These are phyloP conservation scores for Dallia pectoralis DNA, from an alignment of 2,797 vertebrate species.

Conservation along the genomic window DNA sequence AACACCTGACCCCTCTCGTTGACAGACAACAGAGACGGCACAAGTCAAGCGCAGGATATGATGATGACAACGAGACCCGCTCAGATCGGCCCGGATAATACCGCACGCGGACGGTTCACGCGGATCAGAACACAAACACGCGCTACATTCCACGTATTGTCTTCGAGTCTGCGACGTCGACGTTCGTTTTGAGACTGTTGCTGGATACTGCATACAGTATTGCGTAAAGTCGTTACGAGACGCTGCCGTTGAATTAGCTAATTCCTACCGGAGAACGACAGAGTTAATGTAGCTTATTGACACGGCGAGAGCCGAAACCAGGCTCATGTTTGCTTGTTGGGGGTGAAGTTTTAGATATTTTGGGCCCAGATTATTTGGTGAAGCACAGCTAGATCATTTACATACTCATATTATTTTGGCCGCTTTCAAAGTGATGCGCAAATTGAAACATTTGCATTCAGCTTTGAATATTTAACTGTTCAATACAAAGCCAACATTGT, in stretches of 20 bases:
- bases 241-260: slow-evolving; percentile 65
- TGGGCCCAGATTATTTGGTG: no score
- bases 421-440: no score
- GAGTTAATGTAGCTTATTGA: slow-evolving; percentile 61
- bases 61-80: slow-evolving; percentile 59
- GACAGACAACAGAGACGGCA: slow-evolving; percentile 59
- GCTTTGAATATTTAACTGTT: no score
- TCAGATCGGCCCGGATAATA: slow-evolving; percentile 3
- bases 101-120: slow-evolving; percentile 22
- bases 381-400: no score
- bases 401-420: no score
- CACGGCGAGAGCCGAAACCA: slow-evolving; percentile 51
- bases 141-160: neutral
- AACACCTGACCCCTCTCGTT: slow-evolving; percentile 67
- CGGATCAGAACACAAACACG: slow-evolving; percentile 10
- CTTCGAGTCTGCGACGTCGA: slow-evolving; percentile 15
- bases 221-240: slow-evolving; percentile 60
- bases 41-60: slow-evolving; percentile 64
- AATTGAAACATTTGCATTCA: no score
- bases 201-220: slow-evolving; percentile 34
- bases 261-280: slow-evolving; percentile 60
- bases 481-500: no score
- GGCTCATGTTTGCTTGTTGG: slow-evolving; percentile 71
- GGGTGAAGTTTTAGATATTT: slow-evolving; percentile 21
- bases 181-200: slow-evolving; percentile 27